These are phyloP conservation scores for Pelecanus crispus DNA, from an alignment of 2,113 vertebrate genomes.

Conservation along the genomic window DNA sequence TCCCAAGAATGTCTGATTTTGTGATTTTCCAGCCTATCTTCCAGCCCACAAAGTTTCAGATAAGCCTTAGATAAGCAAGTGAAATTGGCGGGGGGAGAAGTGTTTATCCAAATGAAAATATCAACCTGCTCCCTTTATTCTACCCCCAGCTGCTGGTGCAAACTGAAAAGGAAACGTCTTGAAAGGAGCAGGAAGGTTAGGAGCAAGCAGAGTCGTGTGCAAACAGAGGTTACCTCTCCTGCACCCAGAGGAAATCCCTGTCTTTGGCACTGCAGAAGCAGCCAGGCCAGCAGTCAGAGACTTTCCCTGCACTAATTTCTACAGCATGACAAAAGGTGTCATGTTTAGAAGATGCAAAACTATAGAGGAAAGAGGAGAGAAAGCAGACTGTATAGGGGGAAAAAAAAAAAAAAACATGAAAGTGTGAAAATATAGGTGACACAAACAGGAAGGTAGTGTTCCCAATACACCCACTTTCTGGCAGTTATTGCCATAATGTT, in stretches of 20 bases:
- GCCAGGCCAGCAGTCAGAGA: neutral
- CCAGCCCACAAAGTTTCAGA: neutral
- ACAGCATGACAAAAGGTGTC: neutral
- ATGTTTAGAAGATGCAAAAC: neutral
- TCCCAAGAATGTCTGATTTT: neutral
- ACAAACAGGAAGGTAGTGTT: neutral
- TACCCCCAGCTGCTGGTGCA: neutral
- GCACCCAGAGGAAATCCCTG: neutral
- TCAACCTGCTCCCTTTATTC: neutral
- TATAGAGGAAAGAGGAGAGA: neutral
- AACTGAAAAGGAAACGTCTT: neutral
- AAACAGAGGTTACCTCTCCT: neutral
- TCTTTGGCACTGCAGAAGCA: neutral
- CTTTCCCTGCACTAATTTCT: neutral
- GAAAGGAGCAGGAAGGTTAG: neutral
- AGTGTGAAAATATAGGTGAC: neutral
- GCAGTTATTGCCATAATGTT: neutral
- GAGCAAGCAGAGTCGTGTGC: fast-evolving
- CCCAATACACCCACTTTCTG: neutral
- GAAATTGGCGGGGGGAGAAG: fast-evolving
- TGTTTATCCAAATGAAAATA: neutral
- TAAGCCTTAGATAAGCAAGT: constrained; percentile 11
- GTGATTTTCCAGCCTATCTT: neutral
- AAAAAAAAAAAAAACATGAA: neutral
- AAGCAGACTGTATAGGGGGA: neutral